Evolutionary conservation across 1,140 invertebrate genomes (phyloP).

Genomic region (Drosophila elegans): DNA sequence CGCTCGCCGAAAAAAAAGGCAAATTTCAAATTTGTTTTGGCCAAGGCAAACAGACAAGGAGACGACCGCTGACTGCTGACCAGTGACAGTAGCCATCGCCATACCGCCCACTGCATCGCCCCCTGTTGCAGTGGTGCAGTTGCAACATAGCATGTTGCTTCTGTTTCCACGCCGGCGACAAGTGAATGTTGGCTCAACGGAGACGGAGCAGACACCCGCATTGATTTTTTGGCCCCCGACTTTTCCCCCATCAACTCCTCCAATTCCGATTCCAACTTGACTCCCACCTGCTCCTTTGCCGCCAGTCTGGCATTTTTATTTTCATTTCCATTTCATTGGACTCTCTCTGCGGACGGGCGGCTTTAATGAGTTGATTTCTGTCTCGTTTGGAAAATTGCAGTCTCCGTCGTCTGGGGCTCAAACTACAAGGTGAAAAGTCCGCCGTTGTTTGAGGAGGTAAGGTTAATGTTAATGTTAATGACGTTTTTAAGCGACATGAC

Average conservation of each 20-base stretch:
- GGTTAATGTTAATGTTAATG: constrained; percentile 74
- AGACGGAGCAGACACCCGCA: constrained; percentile 62
- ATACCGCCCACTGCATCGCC: constrained; percentile 28
- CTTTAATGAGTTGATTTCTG: constrained; percentile 53
- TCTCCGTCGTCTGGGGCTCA: constrained; percentile 9
- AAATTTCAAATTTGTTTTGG: constrained; percentile 57
- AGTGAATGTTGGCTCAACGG: constrained; percentile 57
- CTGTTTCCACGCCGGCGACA: constrained; percentile 63
- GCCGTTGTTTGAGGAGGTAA: constrained; percentile 63
- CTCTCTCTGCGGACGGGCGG: constrained; percentile 36
- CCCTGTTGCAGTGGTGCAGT: constrained; percentile 1
- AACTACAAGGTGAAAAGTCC: constrained; percentile 67
- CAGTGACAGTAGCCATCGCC: constrained; percentile 57
- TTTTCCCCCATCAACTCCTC: constrained; percentile 6
- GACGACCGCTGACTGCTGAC: constrained; percentile 17
- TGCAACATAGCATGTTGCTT: constrained; percentile 41
- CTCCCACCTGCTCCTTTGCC: constrained; percentile 10
- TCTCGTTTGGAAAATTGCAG: constrained; percentile 47
- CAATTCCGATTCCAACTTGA: neutral
- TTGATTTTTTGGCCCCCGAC: constrained; percentile 60
- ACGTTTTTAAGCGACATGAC: constrained; percentile 72
- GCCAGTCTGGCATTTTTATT: constrained; percentile 35
- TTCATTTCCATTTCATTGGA: constrained; percentile 45
- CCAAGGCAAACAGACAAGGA: constrained; percentile 1
- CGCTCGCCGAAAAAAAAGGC: constrained; percentile 8